Conservation (phyloP, 37 sponge, comb jelly and placozoan genomes). For the Diacarnus erythraeanus region DNA sequence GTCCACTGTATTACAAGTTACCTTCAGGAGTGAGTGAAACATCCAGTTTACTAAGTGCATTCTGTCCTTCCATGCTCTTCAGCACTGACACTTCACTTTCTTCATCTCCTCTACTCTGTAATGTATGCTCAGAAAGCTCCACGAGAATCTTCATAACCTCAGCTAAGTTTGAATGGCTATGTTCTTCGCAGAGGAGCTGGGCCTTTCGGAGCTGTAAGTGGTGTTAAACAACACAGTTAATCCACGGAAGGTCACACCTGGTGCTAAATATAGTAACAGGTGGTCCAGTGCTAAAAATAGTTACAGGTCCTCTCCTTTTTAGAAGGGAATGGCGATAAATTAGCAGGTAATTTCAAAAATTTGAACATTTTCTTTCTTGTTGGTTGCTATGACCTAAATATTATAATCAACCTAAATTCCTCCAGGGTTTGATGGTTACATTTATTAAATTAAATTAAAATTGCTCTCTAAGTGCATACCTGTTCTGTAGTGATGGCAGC, state of each 20-base stretch:
- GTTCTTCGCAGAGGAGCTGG: constrained; percentile 13
- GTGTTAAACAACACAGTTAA: not conserved
- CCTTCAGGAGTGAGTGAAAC: constrained; percentile 10
- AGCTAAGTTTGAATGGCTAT: constrained; percentile 44
- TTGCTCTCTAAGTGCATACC: constrained; percentile 3
- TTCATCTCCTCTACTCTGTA: not conserved
- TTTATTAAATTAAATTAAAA: not conserved
- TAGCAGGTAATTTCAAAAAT: too few relatives aligned
- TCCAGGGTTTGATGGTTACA: too few relatives aligned
- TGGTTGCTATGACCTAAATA: too few relatives aligned
- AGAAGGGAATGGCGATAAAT: too few relatives aligned
- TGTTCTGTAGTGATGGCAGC: constrained; percentile 10
- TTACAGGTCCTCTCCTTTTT: too few relatives aligned
- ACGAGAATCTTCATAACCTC: constrained; percentile 13
- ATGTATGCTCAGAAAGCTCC: not conserved
- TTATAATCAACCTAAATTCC: too few relatives aligned
- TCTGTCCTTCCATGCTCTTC: constrained; percentile 12
- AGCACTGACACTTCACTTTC: not conserved
- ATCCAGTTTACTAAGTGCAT: not conserved
- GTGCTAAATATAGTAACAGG: too few relatives aligned
- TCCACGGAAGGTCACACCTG: not conserved
- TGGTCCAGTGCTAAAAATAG: too few relatives aligned
- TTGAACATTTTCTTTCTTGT: too few relatives aligned
- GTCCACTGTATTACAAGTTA: not conserved
- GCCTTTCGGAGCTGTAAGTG: constrained; percentile 35